These are phyloP conservation scores for Entomyzon cyanotis DNA, from an alignment of 2,113 vertebrate species.

Conservation along the genomic window DNA sequence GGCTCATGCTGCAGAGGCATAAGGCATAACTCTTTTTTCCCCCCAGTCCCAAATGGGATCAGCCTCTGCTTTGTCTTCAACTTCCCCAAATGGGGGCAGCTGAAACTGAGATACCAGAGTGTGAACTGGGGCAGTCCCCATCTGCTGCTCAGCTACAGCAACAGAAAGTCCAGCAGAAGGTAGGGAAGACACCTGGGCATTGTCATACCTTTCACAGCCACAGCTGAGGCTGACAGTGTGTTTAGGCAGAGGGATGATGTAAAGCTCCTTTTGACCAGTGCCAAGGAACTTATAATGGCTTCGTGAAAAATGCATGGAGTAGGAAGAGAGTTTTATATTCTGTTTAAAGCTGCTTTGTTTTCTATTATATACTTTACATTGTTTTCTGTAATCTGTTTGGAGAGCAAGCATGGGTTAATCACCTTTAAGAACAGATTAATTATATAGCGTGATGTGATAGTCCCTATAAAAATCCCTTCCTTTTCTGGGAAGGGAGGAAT, in stretches of 20 bases:
- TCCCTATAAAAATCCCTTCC: background rate
- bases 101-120: background rate
- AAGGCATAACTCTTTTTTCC: background rate
- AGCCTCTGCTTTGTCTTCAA: background rate
- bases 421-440: background rate
- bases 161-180: background rate
- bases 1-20: background rate
- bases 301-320: background rate
- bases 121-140: background rate
- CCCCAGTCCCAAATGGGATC: background rate
- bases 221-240: background rate
- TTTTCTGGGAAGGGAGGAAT: background rate
- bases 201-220: background rate
- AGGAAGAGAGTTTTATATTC: background rate
- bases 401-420: background rate
- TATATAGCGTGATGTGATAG: background rate
- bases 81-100: background rate
- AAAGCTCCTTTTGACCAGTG: background rate
- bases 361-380: background rate
- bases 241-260: background rate
- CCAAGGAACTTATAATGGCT: background rate
- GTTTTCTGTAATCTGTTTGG: background rate
- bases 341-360: background rate
- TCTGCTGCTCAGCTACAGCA: background rate
- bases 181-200: background rate